Conservation (phyloP, 2,113 vertebrate genomes). For the Apus apus region DNA sequence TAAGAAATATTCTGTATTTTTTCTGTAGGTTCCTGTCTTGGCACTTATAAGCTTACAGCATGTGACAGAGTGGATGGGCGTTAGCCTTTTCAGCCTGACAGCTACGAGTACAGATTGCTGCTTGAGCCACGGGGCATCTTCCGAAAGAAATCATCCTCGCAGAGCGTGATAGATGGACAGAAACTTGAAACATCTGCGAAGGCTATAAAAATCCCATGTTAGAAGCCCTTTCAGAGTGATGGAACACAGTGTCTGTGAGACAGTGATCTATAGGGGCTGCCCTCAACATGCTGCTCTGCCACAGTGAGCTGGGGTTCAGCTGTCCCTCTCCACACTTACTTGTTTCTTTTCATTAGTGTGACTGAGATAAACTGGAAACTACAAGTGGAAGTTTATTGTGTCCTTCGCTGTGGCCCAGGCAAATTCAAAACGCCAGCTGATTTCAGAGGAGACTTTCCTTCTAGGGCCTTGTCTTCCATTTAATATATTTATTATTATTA, state of each 20-base stretch:
- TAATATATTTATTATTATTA: not conserved
- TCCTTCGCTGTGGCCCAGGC: not conserved
- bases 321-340: not conserved
- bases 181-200: conserved; percentile 67
- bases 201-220: conserved; percentile 53
- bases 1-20: conserved; percentile 58
- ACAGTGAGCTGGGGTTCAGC: not conserved
- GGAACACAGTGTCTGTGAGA: not conserved
- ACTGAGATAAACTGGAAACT: conserved; percentile 32
- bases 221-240: not conserved
- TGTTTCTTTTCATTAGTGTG: conserved; percentile 31
- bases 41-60: conserved; percentile 64
- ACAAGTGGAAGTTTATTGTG: conserved; percentile 17
- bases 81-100: conserved; percentile 74
- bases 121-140: conserved; percentile 70
- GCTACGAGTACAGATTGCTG: conserved; percentile 59
- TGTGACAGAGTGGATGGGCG: conserved; percentile 65
- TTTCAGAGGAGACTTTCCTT: conserved; percentile 17
- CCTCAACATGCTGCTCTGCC: not conserved
- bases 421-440: not conserved
- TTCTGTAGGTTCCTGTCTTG: conserved; percentile 42
- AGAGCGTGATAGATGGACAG: conserved; percentile 57
- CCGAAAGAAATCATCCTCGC: conserved; percentile 16
- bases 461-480: not conserved
- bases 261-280: conserved; percentile 1